Evolutionary conservation across 2,888 invertebrate genomes (phyloP).

Genomic region (Caenorhabditis auriculariae): DNA sequence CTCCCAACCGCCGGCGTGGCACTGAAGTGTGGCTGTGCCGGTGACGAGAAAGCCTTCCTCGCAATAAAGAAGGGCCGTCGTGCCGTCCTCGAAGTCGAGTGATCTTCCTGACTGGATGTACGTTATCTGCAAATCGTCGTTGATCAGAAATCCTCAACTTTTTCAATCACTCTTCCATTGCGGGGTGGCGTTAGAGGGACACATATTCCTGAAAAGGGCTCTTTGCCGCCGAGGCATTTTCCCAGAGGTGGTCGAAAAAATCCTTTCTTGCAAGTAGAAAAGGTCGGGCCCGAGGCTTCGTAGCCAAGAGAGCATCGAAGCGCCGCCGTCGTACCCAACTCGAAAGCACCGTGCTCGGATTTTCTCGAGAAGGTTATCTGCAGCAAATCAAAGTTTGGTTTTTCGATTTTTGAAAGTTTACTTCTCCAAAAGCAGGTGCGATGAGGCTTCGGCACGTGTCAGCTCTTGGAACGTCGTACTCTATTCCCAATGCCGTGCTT

Average conservation of each 20-base stretch:
- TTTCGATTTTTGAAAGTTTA: background rate
- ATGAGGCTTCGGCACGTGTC: slow-evolving; percentile 26
- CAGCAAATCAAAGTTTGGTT: background rate
- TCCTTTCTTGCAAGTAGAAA: slow-evolving; percentile 33
- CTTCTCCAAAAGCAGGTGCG: slow-evolving; percentile 38
- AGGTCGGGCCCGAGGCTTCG: slow-evolving; percentile 25
- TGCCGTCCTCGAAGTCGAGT: slow-evolving; percentile 33
- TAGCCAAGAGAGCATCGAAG: slow-evolving; percentile 43
- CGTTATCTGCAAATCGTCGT: slow-evolving; percentile 11
- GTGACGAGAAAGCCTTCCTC: slow-evolving; percentile 34
- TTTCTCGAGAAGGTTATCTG: slow-evolving; percentile 22
- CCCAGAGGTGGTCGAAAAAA: slow-evolving; percentile 41
- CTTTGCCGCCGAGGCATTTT: slow-evolving; percentile 20
- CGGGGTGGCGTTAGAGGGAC: slow-evolving; percentile 28
- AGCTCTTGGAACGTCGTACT: too few relatives aligned
- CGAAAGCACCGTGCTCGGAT: slow-evolving; percentile 16
- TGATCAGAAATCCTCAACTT: background rate
- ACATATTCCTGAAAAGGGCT: slow-evolving; percentile 26
- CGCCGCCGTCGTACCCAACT: slow-evolving; percentile 41
- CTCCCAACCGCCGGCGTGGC: slow-evolving; percentile 25
- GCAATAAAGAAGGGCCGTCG: slow-evolving; percentile 38
- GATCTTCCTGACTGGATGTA: slow-evolving; percentile 36
- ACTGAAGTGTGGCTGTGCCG: slow-evolving; percentile 33
- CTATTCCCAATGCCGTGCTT: too few relatives aligned
- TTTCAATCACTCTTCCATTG: slow-evolving; percentile 20